These are phyloP conservation scores for Xenops minutus DNA, from an alignment of 2,797 vertebrate species.

Conservation along the genomic window DNA sequence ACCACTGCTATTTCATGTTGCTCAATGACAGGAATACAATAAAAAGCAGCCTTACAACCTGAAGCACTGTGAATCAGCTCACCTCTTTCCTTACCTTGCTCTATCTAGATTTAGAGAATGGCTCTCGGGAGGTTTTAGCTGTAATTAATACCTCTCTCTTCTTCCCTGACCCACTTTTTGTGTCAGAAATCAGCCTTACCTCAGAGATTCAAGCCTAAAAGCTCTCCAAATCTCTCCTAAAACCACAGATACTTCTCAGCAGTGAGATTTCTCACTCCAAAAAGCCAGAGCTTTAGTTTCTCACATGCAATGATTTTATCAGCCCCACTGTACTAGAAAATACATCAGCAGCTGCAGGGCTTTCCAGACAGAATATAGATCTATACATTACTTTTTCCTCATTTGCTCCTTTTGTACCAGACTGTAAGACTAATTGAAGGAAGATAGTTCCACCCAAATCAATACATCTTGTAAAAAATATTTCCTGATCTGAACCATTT, in stretches of 20 bases:
- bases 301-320: slow-evolving; percentile 44
- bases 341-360: neutral
- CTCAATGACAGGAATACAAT: neutral
- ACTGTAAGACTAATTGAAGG: neutral
- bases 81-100: slow-evolving; percentile 15
- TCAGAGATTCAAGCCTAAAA: slow-evolving; percentile 51
- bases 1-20: neutral
- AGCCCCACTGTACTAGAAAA: neutral
- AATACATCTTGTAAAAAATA: neutral
- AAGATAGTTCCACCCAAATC: neutral
- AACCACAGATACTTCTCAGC: slow-evolving; percentile 16
- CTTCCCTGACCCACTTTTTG: slow-evolving; percentile 58
- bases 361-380: neutral
- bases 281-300: slow-evolving; percentile 23
- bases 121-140: slow-evolving; percentile 37
- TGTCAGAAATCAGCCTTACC: slow-evolving; percentile 15
- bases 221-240: slow-evolving; percentile 61
- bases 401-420: neutral
- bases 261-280: neutral
- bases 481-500: neutral
- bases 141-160: slow-evolving; percentile 60
- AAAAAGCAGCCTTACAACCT: neutral
- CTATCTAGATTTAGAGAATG: slow-evolving; percentile 5
- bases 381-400: neutral
- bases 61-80: neutral